phyloP scores from a whole-genome alignment of 2,113 vertebrate species.

The Furnarius figulus region DNA sequence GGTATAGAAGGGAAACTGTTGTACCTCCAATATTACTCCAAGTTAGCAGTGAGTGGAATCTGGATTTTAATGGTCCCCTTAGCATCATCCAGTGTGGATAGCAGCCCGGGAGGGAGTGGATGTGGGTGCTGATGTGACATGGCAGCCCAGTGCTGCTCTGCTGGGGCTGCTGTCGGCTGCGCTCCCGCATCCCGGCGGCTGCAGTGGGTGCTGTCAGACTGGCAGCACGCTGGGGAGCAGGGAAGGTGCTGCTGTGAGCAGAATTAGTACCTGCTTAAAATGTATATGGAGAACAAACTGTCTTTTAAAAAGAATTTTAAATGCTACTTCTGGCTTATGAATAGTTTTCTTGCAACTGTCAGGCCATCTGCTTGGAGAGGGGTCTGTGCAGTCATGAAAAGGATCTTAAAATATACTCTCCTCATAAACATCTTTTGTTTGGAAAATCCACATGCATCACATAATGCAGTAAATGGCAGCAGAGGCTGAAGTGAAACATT shows the following conservation, averaged over 20 bases:
- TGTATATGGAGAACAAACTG: conserved; percentile 29
- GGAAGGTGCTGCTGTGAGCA: not conserved
- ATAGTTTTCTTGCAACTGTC: conserved; percentile 64
- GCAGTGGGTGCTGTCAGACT: not conserved
- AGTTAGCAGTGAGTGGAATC: not conserved
- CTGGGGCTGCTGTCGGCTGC: not conserved
- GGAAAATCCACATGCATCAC: conserved; percentile 60
- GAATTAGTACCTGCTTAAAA: conserved; percentile 55
- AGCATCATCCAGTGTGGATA: not conserved
- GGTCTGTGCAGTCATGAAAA: conserved; percentile 56
- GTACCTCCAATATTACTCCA: not conserved
- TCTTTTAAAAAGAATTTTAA: conserved; percentile 6
- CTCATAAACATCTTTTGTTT: conserved; percentile 64
- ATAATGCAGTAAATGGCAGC: conserved; percentile 54
- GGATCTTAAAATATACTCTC: conserved; percentile 60
- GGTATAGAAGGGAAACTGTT: not conserved
- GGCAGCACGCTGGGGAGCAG: not conserved
- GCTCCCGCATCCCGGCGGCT: not conserved
- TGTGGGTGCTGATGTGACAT: not conserved
- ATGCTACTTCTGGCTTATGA: conserved; percentile 53
- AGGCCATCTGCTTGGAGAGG: conserved; percentile 62
- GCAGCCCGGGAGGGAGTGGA: not conserved
- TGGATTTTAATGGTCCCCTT: not conserved
- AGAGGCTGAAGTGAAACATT: conserved; percentile 10
- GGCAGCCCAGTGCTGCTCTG: not conserved